A percentile compares a stretch with the other conserved stretches of the same genome.
These are phyloP conservation scores for Sicus ferrugineus DNA, from an alignment of 2,888 invertebrate species.

Conservation along the genomic window DNA sequence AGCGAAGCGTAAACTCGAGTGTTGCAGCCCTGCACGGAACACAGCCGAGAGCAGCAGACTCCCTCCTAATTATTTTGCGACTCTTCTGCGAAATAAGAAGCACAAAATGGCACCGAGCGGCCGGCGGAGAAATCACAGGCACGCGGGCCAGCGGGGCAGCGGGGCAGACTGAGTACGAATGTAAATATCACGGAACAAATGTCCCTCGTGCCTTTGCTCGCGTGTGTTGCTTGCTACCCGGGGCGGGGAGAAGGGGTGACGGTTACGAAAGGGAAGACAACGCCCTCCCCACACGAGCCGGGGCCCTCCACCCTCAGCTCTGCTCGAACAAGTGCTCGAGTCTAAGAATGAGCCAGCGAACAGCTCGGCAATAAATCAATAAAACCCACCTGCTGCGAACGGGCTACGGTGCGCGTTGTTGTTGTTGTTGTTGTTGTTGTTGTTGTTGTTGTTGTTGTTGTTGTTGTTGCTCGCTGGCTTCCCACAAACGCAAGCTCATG, in stretches of 20 bases:
- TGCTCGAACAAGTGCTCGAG: background rate
- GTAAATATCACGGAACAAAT: constrained; percentile 3
- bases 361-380: constrained; percentile 36
- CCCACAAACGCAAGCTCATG: constrained; percentile 4
- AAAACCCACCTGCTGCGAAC: constrained; percentile 39
- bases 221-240: background rate
- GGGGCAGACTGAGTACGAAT: background rate
- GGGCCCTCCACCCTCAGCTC: background rate
- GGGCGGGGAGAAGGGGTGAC: background rate
- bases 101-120: background rate
- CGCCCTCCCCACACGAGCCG: background rate
- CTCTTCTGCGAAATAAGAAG: background rate
- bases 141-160: background rate
- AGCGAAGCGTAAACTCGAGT: background rate
- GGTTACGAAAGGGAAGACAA: background rate
- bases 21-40: background rate
- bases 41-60: background rate
- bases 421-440: background rate
- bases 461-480: no score
- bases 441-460: background rate
- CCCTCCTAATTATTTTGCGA: constrained; percentile 7
- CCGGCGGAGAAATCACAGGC: no score
- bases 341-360: background rate
- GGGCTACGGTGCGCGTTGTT: constrained; percentile 19
- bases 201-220: background rate